These are phyloP conservation scores for Montipora cactus DNA, from an alignment of 64 coral and sea anemone genomes.

Conservation along the genomic window DNA sequence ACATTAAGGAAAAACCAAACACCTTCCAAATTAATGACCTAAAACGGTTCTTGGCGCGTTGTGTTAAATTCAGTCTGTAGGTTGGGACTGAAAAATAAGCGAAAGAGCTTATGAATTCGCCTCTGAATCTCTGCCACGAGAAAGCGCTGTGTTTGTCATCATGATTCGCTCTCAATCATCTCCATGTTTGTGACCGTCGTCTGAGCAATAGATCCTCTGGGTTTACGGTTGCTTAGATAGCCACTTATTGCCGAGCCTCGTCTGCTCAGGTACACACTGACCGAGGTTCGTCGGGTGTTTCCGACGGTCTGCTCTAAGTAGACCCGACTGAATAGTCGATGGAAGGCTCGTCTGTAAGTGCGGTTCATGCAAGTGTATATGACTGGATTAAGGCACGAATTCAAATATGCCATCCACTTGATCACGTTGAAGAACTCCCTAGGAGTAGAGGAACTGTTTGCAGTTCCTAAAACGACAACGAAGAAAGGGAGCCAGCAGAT, in stretches of 20 bases:
- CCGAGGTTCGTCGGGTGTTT: not conserved
- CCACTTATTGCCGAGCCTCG: conserved; percentile 39
- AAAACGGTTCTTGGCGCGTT: no score
- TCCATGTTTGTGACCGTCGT: conserved; percentile 7
- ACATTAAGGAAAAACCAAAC: no score
- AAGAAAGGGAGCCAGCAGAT: conserved; percentile 91
- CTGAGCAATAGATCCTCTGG: conserved; percentile 10
- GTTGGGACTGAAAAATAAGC: no score
- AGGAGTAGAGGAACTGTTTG: conserved; percentile 41
- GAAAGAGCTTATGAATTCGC: not conserved
- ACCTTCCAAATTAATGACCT: no score
- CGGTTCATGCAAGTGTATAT: conserved; percentile 94
- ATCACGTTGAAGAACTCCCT: conserved; percentile 62
- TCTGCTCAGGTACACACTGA: conserved; percentile 36
- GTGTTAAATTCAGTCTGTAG: no score
- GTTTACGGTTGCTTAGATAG: conserved; percentile 20
- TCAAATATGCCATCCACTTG: conserved; percentile 91
- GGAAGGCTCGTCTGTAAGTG: conserved; percentile 78
- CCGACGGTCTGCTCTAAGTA: conserved; percentile 48
- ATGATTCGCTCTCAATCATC: not conserved
- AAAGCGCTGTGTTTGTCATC: not conserved
- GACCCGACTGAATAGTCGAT: conserved; percentile 64
- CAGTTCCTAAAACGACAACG: conserved; percentile 71
- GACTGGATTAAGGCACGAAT: conserved; percentile 87
- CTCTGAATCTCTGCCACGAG: not conserved